Percentiles rank a stretch among this genome's conserved stretches.
Evolutionary conservation across 1,140 invertebrate genomes (phyloP).

Genomic region (Carposina sasakii): DNA sequence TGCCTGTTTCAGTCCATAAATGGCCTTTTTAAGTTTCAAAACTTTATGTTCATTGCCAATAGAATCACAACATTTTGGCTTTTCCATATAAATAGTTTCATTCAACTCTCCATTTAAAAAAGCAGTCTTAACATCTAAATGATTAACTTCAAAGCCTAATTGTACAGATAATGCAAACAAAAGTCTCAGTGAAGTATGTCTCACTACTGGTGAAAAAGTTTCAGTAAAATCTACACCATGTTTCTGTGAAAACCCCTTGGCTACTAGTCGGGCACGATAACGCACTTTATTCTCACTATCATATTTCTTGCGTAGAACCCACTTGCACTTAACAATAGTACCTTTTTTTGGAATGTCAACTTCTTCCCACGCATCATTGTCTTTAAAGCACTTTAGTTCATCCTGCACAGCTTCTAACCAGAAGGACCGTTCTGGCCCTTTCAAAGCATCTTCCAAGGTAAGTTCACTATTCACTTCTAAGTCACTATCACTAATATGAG

Average conservation of each 20-base stretch:
- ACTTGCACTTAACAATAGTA: constrained; percentile 26
- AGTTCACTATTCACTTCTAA: not conserved
- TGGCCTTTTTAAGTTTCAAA: constrained; percentile 20
- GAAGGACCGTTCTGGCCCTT: constrained; percentile 20
- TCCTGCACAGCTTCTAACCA: constrained; percentile 20
- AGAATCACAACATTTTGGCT: constrained; percentile 2
- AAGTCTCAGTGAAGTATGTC: constrained; percentile 1
- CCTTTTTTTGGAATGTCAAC: constrained; percentile 8
- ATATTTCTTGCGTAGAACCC: constrained; percentile 28
- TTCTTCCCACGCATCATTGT: constrained; percentile 25
- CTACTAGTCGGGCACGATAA: constrained; percentile 53
- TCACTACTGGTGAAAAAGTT: not conserved
- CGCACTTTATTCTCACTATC: constrained; percentile 16
- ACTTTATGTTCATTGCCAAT: constrained; percentile 10
- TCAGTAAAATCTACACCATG: not conserved
- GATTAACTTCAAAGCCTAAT: not conserved
- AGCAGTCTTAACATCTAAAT: constrained; percentile 7
- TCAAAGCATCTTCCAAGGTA: constrained; percentile 13
- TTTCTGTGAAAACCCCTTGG: constrained; percentile 47
- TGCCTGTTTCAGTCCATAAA: constrained; percentile 25
- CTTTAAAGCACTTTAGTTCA: constrained; percentile 26
- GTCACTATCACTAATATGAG: constrained; percentile 2
- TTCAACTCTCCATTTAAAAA: constrained; percentile 4
- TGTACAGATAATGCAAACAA: constrained; percentile 8
- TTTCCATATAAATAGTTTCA: constrained; percentile 5